Percentiles rank a stretch among this genome's conserved stretches.
Evolutionary conservation across 2,113 vertebrate species (phyloP).

Genomic region (Zosterops pallidus): DNA sequence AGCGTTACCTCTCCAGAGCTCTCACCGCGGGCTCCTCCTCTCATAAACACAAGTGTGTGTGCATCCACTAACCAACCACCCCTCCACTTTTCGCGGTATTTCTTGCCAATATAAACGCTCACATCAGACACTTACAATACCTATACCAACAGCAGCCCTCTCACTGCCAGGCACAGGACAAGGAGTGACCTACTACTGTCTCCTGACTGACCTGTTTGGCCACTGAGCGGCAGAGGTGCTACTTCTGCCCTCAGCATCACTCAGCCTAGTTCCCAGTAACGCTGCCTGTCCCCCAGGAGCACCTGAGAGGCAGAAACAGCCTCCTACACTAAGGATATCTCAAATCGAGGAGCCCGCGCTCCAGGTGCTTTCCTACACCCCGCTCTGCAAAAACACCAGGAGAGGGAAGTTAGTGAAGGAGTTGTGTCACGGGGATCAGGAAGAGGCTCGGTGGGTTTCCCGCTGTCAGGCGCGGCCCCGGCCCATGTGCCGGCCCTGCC

Average conservation of each 20-base stretch:
- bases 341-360: background rate
- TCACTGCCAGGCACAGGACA: background rate
- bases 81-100: background rate
- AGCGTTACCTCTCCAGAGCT: background rate
- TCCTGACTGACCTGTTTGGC: background rate
- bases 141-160: background rate
- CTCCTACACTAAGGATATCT: fast-evolving
- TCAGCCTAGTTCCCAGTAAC: background rate
- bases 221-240: background rate
- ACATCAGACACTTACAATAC: background rate
- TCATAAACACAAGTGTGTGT: fast-evolving
- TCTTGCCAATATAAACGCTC: fast-evolving
- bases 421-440: background rate
- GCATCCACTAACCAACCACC: background rate
- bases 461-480: background rate
- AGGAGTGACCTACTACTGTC: background rate
- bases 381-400: fast-evolving
- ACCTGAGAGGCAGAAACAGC: background rate
- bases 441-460: fast-evolving
- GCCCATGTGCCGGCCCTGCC: background rate
- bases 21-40: fast-evolving
- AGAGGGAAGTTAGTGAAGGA: background rate
- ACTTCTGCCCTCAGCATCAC: background rate
- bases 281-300: background rate
- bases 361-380: background rate